These are phyloP conservation scores for Papilio xuthus DNA, from an alignment of 1,140 invertebrate species.

Conservation along the genomic window DNA sequence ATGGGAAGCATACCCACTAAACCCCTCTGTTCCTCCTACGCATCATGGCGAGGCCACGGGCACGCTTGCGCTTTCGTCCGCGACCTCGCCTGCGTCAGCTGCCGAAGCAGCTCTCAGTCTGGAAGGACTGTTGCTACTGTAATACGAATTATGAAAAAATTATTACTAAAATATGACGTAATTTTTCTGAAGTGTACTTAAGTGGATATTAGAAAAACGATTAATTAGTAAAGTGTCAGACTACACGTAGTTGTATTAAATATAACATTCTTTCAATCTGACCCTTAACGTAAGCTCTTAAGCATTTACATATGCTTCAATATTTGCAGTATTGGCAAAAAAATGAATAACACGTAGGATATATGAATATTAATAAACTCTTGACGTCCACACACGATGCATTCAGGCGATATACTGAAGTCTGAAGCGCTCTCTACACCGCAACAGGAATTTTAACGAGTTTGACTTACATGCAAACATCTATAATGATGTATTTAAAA, in stretches of 20 bases:
- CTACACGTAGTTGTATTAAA: not conserved
- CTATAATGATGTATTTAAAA: constrained; percentile 1
- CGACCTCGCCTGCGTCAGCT: too few relatives aligned
- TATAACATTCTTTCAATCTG: not conserved
- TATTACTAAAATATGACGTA: too few relatives aligned
- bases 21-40: too few relatives aligned
- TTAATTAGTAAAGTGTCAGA: too few relatives aligned
- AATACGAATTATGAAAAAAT: too few relatives aligned
- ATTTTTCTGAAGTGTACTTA: too few relatives aligned
- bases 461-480: not conserved
- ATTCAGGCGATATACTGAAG: constrained; percentile 11
- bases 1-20: too few relatives aligned
- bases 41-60: too few relatives aligned
- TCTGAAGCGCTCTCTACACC: not conserved
- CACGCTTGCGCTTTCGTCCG: too few relatives aligned
- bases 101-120: too few relatives aligned
- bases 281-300: not conserved
- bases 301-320: not conserved
- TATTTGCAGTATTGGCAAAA: constrained; percentile 18
- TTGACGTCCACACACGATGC: not conserved
- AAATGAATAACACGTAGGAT: constrained; percentile 1
- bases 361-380: constrained; percentile 22
- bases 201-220: too few relatives aligned
- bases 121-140: too few relatives aligned
- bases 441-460: constrained; percentile 13